Conservation (phyloP, 2,113 vertebrate genomes). For the Paratilapia polleni region DNA sequence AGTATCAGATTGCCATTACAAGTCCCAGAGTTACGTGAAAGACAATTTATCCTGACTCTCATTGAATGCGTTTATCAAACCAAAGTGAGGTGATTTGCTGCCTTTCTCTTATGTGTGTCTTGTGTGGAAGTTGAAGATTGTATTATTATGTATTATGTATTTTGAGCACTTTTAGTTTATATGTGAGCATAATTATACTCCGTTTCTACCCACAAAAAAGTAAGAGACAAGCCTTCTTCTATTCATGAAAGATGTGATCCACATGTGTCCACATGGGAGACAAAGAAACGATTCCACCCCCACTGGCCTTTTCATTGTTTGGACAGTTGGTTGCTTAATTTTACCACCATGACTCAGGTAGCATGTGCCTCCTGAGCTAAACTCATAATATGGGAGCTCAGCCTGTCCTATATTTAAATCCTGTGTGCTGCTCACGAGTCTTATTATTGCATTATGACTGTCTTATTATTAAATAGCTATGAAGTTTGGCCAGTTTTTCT, state of each 20-base stretch:
- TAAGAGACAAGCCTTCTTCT: neutral
- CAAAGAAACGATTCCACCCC: too few relatives aligned
- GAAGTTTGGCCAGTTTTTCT: neutral
- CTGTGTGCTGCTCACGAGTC: constrained; percentile 11
- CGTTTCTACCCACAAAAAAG: neutral
- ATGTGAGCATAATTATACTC: neutral
- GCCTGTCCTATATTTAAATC: constrained; percentile 26
- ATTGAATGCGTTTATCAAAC: neutral
- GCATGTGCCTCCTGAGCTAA: neutral
- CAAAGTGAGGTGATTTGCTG: neutral
- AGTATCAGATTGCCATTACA: neutral
- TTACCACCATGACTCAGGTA: constrained; percentile 32
- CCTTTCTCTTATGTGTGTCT: neutral
- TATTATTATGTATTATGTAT: too few relatives aligned
- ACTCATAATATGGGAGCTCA: constrained; percentile 17
- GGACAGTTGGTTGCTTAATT: neutral
- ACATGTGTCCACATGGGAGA: too few relatives aligned
- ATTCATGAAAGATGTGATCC: neutral
- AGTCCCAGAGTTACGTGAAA: neutral
- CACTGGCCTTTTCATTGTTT: neutral
- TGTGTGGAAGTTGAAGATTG: neutral
- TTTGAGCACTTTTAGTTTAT: neutral
- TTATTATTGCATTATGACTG: constrained; percentile 1
- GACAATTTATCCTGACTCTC: too few relatives aligned
- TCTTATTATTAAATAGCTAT: neutral